Evolutionary conservation across 1,140 invertebrate species (phyloP).

Genomic region (Drosophila fuyamai): DNA sequence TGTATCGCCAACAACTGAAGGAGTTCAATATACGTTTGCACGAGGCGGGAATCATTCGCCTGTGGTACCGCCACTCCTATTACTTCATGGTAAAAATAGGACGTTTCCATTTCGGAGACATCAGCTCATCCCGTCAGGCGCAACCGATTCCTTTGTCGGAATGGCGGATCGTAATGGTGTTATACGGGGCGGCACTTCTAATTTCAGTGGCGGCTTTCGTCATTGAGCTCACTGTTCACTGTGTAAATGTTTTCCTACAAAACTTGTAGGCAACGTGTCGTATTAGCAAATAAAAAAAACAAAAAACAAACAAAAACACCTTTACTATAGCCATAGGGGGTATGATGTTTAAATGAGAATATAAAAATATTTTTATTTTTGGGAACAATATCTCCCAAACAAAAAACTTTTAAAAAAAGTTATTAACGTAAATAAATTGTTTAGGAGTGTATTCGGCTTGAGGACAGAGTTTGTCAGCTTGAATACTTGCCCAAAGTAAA

Average conservation of each 20-base stretch:
- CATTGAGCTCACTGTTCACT: conserved; percentile 32
- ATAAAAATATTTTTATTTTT: no score
- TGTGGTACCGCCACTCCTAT: conserved; percentile 14
- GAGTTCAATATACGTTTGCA: background rate
- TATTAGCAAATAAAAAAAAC: conserved; percentile 1
- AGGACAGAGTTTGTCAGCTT: no score
- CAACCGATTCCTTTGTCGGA: conserved; percentile 11
- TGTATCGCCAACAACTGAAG: conserved; percentile 22
- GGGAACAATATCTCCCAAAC: no score
- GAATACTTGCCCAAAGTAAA: background rate
- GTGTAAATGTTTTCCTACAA: conserved; percentile 46
- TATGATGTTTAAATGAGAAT: background rate
- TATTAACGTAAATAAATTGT: no score
- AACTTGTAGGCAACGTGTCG: conserved; percentile 8
- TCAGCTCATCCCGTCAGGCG: background rate
- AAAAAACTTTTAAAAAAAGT: no score
- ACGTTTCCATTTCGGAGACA: conserved; percentile 11
- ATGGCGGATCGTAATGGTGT: conserved; percentile 4
- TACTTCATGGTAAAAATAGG: conserved; percentile 30
- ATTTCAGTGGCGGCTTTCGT: background rate
- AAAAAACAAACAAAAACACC: no score
- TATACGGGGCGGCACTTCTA: conserved; percentile 17
- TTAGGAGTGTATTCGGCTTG: no score
- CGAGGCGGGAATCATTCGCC: conserved; percentile 6
- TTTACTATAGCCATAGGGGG: no score